Conservation (phyloP, 2,797 vertebrate genomes). For the Oreochromis grahami region DNA sequence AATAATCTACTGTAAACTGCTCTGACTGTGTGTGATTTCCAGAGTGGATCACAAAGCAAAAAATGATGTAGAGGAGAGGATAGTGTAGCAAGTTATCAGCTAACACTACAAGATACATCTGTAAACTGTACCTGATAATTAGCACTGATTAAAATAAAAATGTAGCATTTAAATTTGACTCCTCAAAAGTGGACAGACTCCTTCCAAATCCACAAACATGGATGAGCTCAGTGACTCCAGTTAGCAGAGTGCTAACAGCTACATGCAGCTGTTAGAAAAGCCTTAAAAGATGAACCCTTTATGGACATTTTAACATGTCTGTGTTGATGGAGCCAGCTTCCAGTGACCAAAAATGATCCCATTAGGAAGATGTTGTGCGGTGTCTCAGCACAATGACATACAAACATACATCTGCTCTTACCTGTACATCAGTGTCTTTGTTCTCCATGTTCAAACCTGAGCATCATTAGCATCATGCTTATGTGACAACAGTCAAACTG, state of each 20-base stretch:
- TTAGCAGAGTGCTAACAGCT: not conserved
- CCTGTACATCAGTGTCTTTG: not conserved
- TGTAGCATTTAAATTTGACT: not conserved
- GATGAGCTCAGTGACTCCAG: too few relatives aligned
- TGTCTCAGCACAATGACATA: not conserved
- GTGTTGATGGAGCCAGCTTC: not conserved
- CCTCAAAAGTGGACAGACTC: not conserved
- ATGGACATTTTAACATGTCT: not conserved
- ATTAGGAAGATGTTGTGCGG: not conserved
- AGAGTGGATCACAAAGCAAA: not conserved
- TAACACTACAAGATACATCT: not conserved
- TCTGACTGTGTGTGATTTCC: not conserved
- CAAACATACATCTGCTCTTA: not conserved
- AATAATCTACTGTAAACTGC: not conserved
- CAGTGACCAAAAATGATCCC: not conserved
- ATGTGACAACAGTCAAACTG: not conserved
- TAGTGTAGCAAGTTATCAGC: not conserved
- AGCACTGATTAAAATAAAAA: not conserved
- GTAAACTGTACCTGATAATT: not conserved
- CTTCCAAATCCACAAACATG: not conserved
- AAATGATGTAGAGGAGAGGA: not conserved
- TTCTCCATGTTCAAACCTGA: not conserved
- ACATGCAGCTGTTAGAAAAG: not conserved
- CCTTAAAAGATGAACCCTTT: not conserved
- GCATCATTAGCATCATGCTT: not conserved